Evolutionary conservation across 2,797 vertebrate species (phyloP).

Genomic region (Gambelia wislizenii): DNA sequence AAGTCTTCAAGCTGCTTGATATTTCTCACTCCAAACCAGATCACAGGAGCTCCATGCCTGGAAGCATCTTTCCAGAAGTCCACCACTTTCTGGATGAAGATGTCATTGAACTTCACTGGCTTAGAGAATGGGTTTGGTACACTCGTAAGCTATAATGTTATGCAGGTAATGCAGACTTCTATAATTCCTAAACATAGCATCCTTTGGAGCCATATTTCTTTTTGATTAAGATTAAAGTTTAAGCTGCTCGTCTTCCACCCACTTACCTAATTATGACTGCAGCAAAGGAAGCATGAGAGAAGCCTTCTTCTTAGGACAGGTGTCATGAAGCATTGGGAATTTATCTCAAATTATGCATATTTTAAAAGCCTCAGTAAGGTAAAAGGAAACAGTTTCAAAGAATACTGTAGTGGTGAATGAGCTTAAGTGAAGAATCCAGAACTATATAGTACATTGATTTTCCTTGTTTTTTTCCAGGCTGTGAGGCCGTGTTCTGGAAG

Average conservation of each 20-base stretch:
- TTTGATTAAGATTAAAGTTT: neutral
- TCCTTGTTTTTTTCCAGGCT: too few relatives aligned
- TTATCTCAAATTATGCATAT: neutral
- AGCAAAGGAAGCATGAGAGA: neutral
- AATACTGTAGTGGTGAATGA: too few relatives aligned
- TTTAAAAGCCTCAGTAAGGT: neutral
- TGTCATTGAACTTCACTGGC: neutral
- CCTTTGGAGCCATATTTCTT: neutral
- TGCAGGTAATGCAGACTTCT: too few relatives aligned
- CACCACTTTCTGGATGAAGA: neutral
- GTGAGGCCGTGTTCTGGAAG: too few relatives aligned
- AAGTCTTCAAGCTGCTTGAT: neutral
- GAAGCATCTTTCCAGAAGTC: neutral
- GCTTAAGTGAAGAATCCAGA: neutral
- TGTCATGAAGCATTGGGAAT: neutral
- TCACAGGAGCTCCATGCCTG: neutral
- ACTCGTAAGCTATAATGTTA: neutral
- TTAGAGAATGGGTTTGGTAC: neutral
- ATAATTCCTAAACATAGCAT: neutral
- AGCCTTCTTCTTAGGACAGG: neutral
- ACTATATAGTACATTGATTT: too few relatives aligned
- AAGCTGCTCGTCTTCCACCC: neutral
- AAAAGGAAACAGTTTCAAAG: neutral
- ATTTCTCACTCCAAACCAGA: neutral
- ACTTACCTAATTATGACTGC: neutral